Base-by-base conservation (phyloP, 2,888 invertebrate species). In the Himalopsyche tibetana region DNA sequence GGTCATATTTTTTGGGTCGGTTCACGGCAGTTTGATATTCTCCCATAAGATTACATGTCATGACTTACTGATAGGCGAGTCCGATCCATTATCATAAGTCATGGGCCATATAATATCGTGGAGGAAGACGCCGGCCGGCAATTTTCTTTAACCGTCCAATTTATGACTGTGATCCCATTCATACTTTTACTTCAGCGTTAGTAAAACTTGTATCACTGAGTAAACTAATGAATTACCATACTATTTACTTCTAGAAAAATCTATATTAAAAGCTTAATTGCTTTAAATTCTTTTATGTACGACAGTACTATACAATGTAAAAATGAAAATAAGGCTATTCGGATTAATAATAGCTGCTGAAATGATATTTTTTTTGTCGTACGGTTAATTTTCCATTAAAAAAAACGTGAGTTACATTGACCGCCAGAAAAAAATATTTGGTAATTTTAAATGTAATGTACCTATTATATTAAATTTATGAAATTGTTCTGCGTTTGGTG, bases 51-150 rank as follows among this genome's bases (percentile, higher is more conserved):
- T 88, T 87, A 85, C 88, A 86, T 85, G 87, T 87, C 87, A 88
- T 88, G 87, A 86, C 88, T 88, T 88, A 88, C 88, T 87, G 88
- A 88, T 88, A 86, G 88, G 87, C 85, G 84, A 83, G 85, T 63
- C 83, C 88, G 86, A 88, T 88, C 88, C 87, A 88, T 88, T 88
- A 88, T 88, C 88, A 87, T 88, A 88, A 87, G 88, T 87, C 88
- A 88, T 87, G 85, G 87, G 85, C 84, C 85, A 87, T 87, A 88
- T 88, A 88, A 88, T 88, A 88, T 88, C 86, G 55, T 80, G 74
- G 82, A 51, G 79, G 85, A 82, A 87, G 87, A 87, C 87, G 88
- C 88, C 86, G 86, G 74, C 86, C 82, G 85, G 85, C 88, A 87
- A 88, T 88, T 87, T 88, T 88, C 87, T 87, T 87, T 88, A 87